Base-by-base conservation (phyloP, 2,888 invertebrate species). In the Lordiphosa fenestrarum region DNA sequence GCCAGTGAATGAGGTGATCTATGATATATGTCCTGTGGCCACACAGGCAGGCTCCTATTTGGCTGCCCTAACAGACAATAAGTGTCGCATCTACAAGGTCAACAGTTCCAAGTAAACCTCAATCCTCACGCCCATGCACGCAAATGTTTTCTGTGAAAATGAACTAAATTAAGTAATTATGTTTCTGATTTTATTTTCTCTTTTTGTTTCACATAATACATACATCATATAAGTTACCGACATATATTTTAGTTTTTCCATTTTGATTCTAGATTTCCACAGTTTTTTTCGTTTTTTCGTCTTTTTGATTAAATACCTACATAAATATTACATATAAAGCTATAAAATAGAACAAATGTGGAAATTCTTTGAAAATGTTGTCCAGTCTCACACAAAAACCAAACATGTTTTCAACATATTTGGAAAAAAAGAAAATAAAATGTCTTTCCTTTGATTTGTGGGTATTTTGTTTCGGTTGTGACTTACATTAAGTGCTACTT, bases 11-110 rank as follows among this genome's bases (percentile, higher is more conserved):
- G 93, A 94, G 66, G 91, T 93, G 0, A 92, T 95, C 7, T 86
- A 94, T 23, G 95, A 95, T 78, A 90, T 94, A 33, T 92, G 93
- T 68, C 91, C 93, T 0, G 90, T 94, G 5, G 90, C 91, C 53
- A 90, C 90, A 19, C 56, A 72, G 19, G 91, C 91, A 38, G 89
- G 87, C 23, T 90, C 90, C 3, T 91, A 92, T 66, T 83, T 95
- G 48, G 93, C 93, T 0, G 92, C 94, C 0, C 87, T 95, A 5
- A 93, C 94, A 0, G 93, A 93, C 53, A 92, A 92, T 10, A 92
- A 93, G 77, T 89, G 94, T 59, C 91, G 93, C 52, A 87, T 95
- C 46, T 94, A 94, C 84, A 93, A 92, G 75, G 89, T 91, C n/a
- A 86, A 62, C 47, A 81, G 74, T 51, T 42, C 35, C 10, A 48